These are phyloP conservation scores for Arizona elegans DNA, from an alignment of 2,113 vertebrate species.

Conservation along the genomic window DNA sequence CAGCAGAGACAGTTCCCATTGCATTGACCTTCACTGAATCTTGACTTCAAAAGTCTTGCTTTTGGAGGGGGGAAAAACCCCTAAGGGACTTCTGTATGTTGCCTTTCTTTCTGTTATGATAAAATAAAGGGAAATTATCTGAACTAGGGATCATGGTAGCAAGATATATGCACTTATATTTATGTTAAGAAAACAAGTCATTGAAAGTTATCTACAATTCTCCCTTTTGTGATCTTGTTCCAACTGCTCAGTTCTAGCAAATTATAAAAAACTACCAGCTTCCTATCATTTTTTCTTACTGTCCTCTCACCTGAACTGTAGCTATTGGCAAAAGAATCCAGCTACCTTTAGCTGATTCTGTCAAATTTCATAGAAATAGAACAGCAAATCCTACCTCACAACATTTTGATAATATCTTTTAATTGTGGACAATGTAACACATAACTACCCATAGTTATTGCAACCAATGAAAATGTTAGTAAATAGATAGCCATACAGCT, in stretches of 20 bases:
- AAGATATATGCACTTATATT: background rate
- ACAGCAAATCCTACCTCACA: background rate
- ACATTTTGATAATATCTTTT: background rate
- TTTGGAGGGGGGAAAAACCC: slow-evolving; percentile 35
- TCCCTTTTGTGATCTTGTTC: background rate
- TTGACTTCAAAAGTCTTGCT: slow-evolving; percentile 48
- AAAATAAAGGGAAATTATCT: slow-evolving; percentile 51
- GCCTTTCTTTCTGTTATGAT: slow-evolving; percentile 38
- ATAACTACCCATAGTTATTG: background rate
- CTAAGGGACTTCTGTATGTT: slow-evolving; percentile 48
- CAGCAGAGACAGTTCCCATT: slow-evolving; percentile 54
- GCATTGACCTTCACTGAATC: slow-evolving; percentile 64
- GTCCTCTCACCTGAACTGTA: no score
- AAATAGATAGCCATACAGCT: background rate
- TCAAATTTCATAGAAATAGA: background rate
- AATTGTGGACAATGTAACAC: background rate
- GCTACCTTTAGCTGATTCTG: background rate
- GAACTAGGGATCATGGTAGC: background rate
- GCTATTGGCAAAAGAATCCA: background rate
- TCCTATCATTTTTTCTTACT: background rate
- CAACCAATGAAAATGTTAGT: background rate
- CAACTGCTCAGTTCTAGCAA: background rate
- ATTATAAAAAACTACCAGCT: background rate
- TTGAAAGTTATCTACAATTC: background rate
- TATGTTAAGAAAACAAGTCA: background rate